Evolutionary conservation across 2,888 invertebrate species (phyloP), one percentile per base, ranked within the genome.

Genomic region (Drosophila emarginata): DNA sequence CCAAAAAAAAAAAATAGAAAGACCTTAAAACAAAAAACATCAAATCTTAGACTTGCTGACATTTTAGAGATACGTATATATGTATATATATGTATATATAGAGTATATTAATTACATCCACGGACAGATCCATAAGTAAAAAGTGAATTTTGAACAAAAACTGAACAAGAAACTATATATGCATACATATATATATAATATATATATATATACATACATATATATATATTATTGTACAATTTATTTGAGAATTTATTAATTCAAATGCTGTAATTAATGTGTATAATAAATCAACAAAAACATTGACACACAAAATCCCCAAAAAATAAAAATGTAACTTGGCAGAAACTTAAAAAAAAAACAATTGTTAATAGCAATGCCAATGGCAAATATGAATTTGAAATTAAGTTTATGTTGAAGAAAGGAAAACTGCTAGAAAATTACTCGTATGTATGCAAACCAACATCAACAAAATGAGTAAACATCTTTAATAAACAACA

Each of bases 231-330:
- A 83, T 69, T 80, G 64, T 80, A 72, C 53, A 58, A 70, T 70
- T 85, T 80, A 80, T 81, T 81, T 86, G 67, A 77, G 67, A 70
- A 78, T 80, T 76, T 80, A 76, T 82, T 80, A 76, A 78, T 70
- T 82, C 45, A 82, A 57, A 58, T 72, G 82, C 82, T 87, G 78
- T 77, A 84, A 78, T 87, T 78, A 87, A 78, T 83, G 85, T 87
- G 82, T 78, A 83, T 84, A 83, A 79, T 79, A 72, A 82, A 72
- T 72, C 73, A 61, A 60, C 58, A 37, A 50, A 50, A 32, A 64
- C 26, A 78, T 21, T 53, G 26, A 73, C 11, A 76, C 65, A 74
- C 56, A 61, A 58, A 65, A 15, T 6, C 37, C 36, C 15, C 64
- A 65, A 72, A 37, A 72, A 54, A 57, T 12, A 39, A 36, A 32